Evolutionary conservation across 2,888 invertebrate species (phyloP), one percentile per base, ranked within the genome.

Genomic region (Folsomia manolachei): DNA sequence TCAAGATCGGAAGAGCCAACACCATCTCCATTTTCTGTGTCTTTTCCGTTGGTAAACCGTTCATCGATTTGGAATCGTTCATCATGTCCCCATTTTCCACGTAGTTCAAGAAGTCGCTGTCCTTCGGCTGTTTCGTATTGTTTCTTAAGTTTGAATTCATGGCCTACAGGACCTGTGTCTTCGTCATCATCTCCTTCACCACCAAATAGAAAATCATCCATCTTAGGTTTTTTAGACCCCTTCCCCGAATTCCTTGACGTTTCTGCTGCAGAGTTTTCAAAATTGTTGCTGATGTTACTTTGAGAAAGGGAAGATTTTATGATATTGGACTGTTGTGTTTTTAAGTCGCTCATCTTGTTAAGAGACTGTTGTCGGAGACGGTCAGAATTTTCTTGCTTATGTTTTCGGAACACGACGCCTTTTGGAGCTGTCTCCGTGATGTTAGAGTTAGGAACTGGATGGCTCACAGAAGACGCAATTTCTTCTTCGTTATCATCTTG

Each of bases 121-220:
- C 80, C 80, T 7, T 27, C 52, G 51, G 63, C 69, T 1, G 79
- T 79, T 71, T 80, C 80, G 60, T 72, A 80, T 60, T 80, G 80
- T 19, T 77, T 75, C 63, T 75, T 76, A 0, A 78, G 27, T 27
- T 67, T 65, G 62, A 80, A 78, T 24, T 70, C 52, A 0, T 60
- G 7, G 9, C 18, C 26, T 2, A 61, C 70, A 9, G 27, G 39
- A 19, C 70, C 72, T 23, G 11, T 63, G 14, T 71, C 69, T 0
- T 65, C 69, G 21, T 78, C 76, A 4, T 73, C 69, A n/a, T 72
- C 74, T 7, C 71, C 77, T 39, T 70, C 71, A 61, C 73, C 69
- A 27, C 67, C 70, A 52, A 77, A 76, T n/a, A 79, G 56, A 18
- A 51, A 51, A 14, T 11, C 18, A 7, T 69, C 67, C 71, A 75